phyloP scores from a whole-genome alignment of 2,888 invertebrate species.

The Deilephila porcellus region DNA sequence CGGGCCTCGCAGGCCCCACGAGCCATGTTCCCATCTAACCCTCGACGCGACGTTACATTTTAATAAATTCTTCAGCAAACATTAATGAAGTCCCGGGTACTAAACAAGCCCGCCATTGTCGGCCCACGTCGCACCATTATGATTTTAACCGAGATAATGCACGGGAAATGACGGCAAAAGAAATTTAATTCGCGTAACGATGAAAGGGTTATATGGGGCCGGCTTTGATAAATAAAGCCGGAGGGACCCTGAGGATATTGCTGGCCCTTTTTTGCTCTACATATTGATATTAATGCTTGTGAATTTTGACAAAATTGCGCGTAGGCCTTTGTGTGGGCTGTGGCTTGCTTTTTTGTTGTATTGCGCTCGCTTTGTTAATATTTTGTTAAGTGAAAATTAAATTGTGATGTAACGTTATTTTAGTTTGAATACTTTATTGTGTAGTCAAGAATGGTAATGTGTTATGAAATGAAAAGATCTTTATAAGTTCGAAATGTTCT shows the following conservation, averaged over 20 bases:
- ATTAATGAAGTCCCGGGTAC: slow-evolving; percentile 76
- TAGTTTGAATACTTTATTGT: not conserved
- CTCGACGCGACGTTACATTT: slow-evolving; percentile 77
- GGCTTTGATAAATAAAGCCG: slow-evolving; percentile 80
- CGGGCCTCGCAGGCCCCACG: slow-evolving; percentile 28
- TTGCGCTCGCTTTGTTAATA: slow-evolving; percentile 18
- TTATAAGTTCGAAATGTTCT: no score
- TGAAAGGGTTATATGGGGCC: slow-evolving; percentile 83
- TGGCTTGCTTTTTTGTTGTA: slow-evolving; percentile 42
- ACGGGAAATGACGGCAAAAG: slow-evolving; percentile 85
- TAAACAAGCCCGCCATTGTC: slow-evolving; percentile 76
- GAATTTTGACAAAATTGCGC: slow-evolving; percentile 81
- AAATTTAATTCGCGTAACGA: slow-evolving; percentile 84
- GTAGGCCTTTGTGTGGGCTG: slow-evolving; percentile 48
- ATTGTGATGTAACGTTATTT: not conserved
- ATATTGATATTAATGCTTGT: slow-evolving; percentile 84
- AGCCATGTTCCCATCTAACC: slow-evolving; percentile 33
- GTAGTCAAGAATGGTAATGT: not conserved
- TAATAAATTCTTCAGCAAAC: slow-evolving; percentile 82
- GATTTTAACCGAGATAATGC: slow-evolving; percentile 83
- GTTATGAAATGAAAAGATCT: no score
- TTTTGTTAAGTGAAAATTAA: slow-evolving; percentile 20
- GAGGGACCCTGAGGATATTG: slow-evolving; percentile 77
- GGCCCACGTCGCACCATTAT: slow-evolving; percentile 73
- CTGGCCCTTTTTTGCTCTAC: slow-evolving; percentile 78